Conservation (phyloP, 2,113 vertebrate species). For the Rhinogobius similis region DNA sequence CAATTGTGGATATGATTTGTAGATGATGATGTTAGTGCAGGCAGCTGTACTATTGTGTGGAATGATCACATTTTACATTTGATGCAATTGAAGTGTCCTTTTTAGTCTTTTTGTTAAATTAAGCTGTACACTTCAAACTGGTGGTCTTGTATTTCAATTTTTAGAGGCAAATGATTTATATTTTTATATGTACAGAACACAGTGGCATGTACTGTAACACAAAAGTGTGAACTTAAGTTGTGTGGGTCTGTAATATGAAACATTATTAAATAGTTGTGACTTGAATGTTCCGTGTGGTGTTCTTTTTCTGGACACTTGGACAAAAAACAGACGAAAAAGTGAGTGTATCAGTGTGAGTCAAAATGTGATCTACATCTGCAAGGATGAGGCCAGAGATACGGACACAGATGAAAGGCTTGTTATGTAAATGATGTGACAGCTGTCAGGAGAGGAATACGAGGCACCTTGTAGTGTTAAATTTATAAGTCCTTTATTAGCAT, state of each 20-base stretch:
- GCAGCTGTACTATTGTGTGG: no score
- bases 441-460: no score
- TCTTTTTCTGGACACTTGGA: no score
- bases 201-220: slow-evolving; percentile 53
- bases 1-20: slow-evolving; percentile 29
- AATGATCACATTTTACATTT: slow-evolving; percentile 39
- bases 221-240: slow-evolving; percentile 31
- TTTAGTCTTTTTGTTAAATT: slow-evolving; percentile 47
- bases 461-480: no score
- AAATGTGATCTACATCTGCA: no score
- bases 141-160: slow-evolving; percentile 60
- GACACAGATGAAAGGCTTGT: no score
- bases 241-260: slow-evolving; percentile 46
- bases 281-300: neutral
- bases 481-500: no score
- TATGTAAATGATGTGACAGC: no score
- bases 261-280: slow-evolving; percentile 52
- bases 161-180: slow-evolving; percentile 69
- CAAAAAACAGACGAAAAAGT: no score
- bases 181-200: slow-evolving; percentile 73
- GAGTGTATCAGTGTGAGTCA: no score
- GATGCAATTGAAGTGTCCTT: slow-evolving; percentile 68
- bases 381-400: no score
- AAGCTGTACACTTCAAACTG: slow-evolving; percentile 59
- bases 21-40: no score